Conservation (phyloP, 2,113 vertebrate genomes). For the Istiophorus platypterus region DNA sequence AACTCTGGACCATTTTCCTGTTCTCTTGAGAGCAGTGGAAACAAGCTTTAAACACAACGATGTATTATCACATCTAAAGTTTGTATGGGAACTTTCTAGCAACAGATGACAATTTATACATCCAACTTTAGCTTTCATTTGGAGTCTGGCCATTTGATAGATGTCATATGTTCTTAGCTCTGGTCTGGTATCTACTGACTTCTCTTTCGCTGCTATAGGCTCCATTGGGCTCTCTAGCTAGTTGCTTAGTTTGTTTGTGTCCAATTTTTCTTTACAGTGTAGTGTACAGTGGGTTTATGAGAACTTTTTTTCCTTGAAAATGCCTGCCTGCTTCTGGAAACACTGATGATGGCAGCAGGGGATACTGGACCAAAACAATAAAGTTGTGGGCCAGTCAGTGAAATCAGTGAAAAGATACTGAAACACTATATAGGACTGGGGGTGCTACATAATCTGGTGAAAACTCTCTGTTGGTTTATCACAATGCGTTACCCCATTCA, state of each 20-base stretch:
- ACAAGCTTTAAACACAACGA: neutral
- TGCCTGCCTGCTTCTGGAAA: neutral
- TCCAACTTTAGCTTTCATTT: neutral
- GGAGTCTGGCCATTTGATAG: neutral
- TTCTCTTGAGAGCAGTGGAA: slow-evolving; percentile 1
- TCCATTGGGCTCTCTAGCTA: neutral
- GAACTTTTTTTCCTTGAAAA: neutral
- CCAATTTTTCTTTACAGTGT: neutral
- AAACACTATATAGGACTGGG: too few relatives aligned
- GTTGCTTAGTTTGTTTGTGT: neutral
- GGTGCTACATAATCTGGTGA: too few relatives aligned
- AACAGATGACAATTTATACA: neutral
- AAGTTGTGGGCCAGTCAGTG: neutral
- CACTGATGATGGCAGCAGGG: neutral
- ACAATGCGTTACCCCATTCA: too few relatives aligned
- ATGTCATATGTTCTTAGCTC: neutral
- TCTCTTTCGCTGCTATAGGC: neutral
- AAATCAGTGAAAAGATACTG: neutral
- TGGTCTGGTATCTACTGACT: neutral
- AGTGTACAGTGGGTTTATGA: neutral
- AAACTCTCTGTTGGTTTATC: too few relatives aligned
- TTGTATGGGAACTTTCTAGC: neutral
- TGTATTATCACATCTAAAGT: neutral
- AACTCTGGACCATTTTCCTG: neutral
- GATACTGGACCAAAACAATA: neutral